Evolutionary conservation across 2,888 invertebrate species (phyloP).

Genomic region (Pseudococcus viburni): DNA sequence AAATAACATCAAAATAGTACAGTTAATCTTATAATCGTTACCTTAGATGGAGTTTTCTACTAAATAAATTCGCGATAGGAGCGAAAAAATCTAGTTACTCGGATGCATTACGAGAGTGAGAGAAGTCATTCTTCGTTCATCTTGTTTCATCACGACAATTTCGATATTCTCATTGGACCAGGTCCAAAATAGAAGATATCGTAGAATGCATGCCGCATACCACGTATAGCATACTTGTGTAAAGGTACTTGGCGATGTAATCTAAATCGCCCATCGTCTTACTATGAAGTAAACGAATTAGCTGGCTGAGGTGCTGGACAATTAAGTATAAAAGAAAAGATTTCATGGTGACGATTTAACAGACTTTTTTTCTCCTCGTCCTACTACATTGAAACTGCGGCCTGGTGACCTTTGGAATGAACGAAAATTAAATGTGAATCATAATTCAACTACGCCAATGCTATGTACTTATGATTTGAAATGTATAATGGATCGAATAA

Average conservation of each 20-base stretch:
- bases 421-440: not conserved
- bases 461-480: not conserved
- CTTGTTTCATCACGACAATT: conserved; percentile 15
- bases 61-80: not conserved
- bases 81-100: not conserved
- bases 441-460: not conserved
- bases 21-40: not conserved
- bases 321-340: not conserved
- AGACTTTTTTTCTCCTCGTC: not conserved
- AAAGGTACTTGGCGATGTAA: not conserved
- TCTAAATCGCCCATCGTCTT: not conserved
- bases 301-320: not conserved
- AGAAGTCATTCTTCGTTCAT: not conserved
- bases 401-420: not conserved
- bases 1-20: not conserved
- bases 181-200: not conserved
- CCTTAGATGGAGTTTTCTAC: not conserved
- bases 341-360: not conserved
- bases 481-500: not conserved
- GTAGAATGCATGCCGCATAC: conserved; percentile 11
- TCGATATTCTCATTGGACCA: conserved; percentile 14
- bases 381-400: not conserved
- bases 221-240: not conserved
- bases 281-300: not conserved
- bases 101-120: not conserved